A percentile compares a stretch with the other conserved stretches of the same genome.
Evolutionary conservation across 1,140 invertebrate species (phyloP).

Genomic region (Aphaenogaster ashmeadi): DNA sequence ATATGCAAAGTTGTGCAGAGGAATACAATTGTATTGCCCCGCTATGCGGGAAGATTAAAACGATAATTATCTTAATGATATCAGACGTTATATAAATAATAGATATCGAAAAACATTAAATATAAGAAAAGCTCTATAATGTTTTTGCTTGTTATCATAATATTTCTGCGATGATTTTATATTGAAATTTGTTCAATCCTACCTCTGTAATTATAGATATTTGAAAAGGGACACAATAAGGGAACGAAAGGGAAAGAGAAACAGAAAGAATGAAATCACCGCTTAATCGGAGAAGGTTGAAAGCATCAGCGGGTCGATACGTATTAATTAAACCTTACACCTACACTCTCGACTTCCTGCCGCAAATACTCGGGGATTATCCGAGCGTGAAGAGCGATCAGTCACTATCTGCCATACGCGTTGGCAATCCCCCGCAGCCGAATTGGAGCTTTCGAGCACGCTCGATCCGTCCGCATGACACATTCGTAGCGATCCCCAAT

Average conservation of each 20-base stretch:
- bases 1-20: background rate
- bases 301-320: constrained; percentile 57
- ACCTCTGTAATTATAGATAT: background rate
- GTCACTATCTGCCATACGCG: constrained; percentile 74
- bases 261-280: background rate
- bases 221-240: background rate
- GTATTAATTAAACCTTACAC: constrained; percentile 69
- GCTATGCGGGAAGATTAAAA: background rate
- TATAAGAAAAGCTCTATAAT: background rate
- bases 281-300: constrained; percentile 53
- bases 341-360: constrained; percentile 59
- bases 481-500: constrained; percentile 77
- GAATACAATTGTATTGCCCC: background rate
- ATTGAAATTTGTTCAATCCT: background rate
- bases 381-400: constrained; percentile 77
- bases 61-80: background rate
- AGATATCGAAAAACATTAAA: background rate
- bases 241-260: background rate
- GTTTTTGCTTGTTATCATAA: background rate
- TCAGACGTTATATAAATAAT: background rate
- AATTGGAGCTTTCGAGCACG: constrained; percentile 67
- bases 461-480: constrained; percentile 74
- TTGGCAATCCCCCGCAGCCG: constrained; percentile 69
- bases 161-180: background rate
- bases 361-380: constrained; percentile 70